Percentiles rank a stretch among this genome's conserved stretches.
Conservation (phyloP, 2,888 invertebrate genomes). For the Cheilosia impressa region DNA sequence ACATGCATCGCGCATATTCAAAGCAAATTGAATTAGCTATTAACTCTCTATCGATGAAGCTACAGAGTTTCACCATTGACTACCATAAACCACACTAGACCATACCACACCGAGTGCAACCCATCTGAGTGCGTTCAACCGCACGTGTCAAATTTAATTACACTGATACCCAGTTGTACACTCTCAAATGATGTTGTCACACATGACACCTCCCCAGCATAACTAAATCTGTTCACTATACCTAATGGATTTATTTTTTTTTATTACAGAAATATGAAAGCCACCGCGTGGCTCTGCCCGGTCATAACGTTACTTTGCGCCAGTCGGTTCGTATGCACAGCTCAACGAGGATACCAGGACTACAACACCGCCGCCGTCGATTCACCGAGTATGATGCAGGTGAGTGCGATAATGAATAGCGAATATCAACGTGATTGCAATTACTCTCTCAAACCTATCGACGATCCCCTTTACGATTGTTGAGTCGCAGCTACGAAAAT, state of each 20-base stretch:
- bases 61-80: background rate
- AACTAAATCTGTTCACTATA: constrained; percentile 8
- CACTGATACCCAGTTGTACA: constrained; percentile 36
- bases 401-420: constrained; percentile 76
- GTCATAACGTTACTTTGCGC: constrained; percentile 82
- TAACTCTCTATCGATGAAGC: background rate
- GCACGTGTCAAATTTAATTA: constrained; percentile 57
- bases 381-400: constrained; percentile 80
- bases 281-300: constrained; percentile 83
- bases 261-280: constrained; percentile 82
- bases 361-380: constrained; percentile 80
- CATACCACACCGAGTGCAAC: background rate
- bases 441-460: constrained; percentile 17
- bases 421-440: constrained; percentile 24
- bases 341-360: constrained; percentile 81
- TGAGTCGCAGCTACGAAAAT: background rate
- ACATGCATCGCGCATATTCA: background rate
- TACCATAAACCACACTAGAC: constrained; percentile 39
- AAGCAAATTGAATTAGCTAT: background rate
- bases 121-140: constrained; percentile 42
- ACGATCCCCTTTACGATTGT: constrained; percentile 21
- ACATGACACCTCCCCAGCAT: background rate
- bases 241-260: constrained; percentile 31
- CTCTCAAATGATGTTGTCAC: constrained; percentile 13
- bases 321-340: constrained; percentile 82